These are phyloP conservation scores for Sisor rabdophorus DNA, from an alignment of 2,113 vertebrate genomes.

Conservation along the genomic window DNA sequence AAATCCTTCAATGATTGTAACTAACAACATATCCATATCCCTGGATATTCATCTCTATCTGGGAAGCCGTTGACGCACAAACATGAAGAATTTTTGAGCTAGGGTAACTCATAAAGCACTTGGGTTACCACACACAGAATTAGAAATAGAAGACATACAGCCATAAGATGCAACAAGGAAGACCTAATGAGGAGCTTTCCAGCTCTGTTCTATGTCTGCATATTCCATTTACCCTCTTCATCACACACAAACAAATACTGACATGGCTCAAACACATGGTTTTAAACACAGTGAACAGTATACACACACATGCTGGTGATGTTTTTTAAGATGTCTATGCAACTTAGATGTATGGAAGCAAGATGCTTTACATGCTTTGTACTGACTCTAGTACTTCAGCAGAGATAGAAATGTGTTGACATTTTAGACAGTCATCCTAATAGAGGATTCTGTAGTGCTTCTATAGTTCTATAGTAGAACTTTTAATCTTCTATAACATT, in stretches of 20 bases:
- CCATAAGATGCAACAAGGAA: slow-evolving; percentile 7
- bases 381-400: slow-evolving; percentile 1
- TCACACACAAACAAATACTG: slow-evolving; percentile 39
- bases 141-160: background rate
- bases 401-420: slow-evolving; percentile 20
- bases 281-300: slow-evolving; percentile 39
- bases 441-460: slow-evolving; percentile 19
- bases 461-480: slow-evolving; percentile 6
- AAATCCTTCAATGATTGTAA: slow-evolving; percentile 16
- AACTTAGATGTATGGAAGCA: slow-evolving; percentile 27
- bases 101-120: background rate
- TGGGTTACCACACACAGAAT: background rate
- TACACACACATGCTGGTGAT: slow-evolving; percentile 8
- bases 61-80: background rate
- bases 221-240: slow-evolving; percentile 36
- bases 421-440: slow-evolving; percentile 26
- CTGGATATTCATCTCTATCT: background rate
- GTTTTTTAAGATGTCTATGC: slow-evolving; percentile 22
- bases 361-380: background rate
- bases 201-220: slow-evolving; percentile 41
- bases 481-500: no score
- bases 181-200: slow-evolving; percentile 24
- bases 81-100: background rate
- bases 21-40: slow-evolving; percentile 22
- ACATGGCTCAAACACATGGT: slow-evolving; percentile 23